Evolutionary conservation across 2,113 vertebrate species (phyloP).

Genomic region (Electrona antarctica): DNA sequence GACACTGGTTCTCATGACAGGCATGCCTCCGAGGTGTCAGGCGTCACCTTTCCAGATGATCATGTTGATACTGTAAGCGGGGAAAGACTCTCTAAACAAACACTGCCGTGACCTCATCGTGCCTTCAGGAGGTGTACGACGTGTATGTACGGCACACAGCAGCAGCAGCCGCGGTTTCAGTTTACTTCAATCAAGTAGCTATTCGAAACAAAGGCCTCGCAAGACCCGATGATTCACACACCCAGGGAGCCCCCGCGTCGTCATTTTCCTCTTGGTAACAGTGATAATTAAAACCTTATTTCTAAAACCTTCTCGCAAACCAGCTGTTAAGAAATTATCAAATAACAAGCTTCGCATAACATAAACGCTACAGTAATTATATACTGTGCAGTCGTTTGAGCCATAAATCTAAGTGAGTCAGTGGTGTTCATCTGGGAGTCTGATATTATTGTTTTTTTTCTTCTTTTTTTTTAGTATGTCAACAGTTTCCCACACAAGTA

Average conservation of each 20-base stretch:
- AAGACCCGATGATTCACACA: conserved; percentile 41
- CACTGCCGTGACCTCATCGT: conserved; percentile 61
- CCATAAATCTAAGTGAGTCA: not conserved
- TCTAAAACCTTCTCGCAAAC: conserved; percentile 9
- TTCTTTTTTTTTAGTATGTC: not conserved
- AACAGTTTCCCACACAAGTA: not conserved
- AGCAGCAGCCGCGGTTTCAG: conserved; percentile 41
- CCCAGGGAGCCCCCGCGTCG: conserved; percentile 2
- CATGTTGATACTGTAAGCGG: conserved; percentile 58
- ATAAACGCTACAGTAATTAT: not conserved
- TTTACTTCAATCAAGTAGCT: conserved; percentile 54
- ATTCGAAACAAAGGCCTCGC: conserved; percentile 29
- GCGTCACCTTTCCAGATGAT: conserved; percentile 65
- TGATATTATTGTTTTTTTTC: not conserved
- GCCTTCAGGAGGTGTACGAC: conserved; percentile 61
- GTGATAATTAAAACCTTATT: conserved; percentile 28
- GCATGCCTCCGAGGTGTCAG: conserved; percentile 34
- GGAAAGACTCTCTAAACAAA: conserved; percentile 66
- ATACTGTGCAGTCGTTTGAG: not conserved
- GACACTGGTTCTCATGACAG: conserved; percentile 53
- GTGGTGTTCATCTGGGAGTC: not conserved
- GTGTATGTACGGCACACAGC: too few species aligned
- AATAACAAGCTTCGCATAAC: not conserved
- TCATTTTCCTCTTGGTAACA: conserved; percentile 12
- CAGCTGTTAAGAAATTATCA: not conserved